Evolutionary conservation across 2,888 invertebrate species (phyloP), one percentile per base, ranked within the genome.

Genomic region (Euspilapteryx auroguttella): DNA sequence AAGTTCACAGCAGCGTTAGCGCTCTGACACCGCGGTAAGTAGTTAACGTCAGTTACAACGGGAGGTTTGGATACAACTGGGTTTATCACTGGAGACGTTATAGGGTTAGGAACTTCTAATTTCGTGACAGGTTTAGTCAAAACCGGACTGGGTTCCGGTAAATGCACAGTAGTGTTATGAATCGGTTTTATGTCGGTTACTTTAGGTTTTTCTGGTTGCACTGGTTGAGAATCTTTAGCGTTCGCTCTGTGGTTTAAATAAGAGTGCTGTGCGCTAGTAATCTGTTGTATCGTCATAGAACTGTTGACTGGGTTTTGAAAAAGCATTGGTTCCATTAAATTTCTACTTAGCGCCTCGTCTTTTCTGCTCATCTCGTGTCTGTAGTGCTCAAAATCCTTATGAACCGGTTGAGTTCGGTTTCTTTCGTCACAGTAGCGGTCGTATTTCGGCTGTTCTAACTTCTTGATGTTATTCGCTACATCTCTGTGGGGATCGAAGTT

Each of bases 31-130:
- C 73, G 48, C 2, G 73, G 73, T 57, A 73, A 53, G 55, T 62
- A 73, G 53, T 47, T 61, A 0, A 62, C 55, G 27, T 75, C 73
- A 1, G 58, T 54, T 2, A 66, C 63, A 36, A 63, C 65, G 2
- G 73, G 64, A 11, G 66, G 55, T 49, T 75, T 73, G 0, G 73
- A 68, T 40, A 73, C 65, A 1, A 65, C 68, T 17, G 73, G 68
- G 34, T 56, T 75, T 31, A 75, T 66, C 9, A 71, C 69, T 2
- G 77, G 76, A 1, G 77, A 76, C 1, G 75, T 63, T 31, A 75
- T 76, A 0, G 76, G 75, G 42, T 71, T 66, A 13, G 76, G 75
- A 15, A 75, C 69, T 54, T 75, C 75, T 30, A 77, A 36, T 41
- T 76, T 77, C 0, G 69, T 66, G 1, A 59, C 50, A 27, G 41